phyloP scores from a whole-genome alignment of 2,113 vertebrate species.

The Lampris megalopsis region DNA sequence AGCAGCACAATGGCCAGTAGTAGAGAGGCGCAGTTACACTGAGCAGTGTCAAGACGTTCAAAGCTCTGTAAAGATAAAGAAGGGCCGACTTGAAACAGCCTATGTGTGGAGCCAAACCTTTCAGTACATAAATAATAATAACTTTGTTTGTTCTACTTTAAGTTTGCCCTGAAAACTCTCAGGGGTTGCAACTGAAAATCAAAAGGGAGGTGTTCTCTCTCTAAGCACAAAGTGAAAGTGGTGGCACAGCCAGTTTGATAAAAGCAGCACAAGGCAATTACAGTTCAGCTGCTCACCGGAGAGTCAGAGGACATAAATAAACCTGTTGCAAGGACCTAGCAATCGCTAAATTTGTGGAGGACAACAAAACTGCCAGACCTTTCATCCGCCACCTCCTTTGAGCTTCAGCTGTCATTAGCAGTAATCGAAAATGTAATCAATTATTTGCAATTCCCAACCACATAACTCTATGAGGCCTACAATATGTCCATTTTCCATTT shows the following conservation, averaged over 20 bases:
- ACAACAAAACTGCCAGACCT: slow-evolving; percentile 14
- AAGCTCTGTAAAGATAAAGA: neutral
- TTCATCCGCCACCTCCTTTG: slow-evolving; percentile 23
- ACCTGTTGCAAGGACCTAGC: slow-evolving; percentile 58
- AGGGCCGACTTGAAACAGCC: neutral
- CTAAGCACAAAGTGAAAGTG: slow-evolving; percentile 40
- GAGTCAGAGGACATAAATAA: slow-evolving; percentile 55
- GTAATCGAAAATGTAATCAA: too few species aligned
- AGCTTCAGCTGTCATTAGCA: too few species aligned
- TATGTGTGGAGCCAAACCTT: neutral
- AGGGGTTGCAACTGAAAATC: slow-evolving; percentile 36
- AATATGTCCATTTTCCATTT: too few species aligned
- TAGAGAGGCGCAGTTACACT: neutral
- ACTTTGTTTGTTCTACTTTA: slow-evolving; percentile 41
- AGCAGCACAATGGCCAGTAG: neutral
- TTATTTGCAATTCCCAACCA: too few species aligned
- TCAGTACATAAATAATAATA: slow-evolving; percentile 7
- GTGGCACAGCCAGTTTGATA: slow-evolving; percentile 62
- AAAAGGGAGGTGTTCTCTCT: slow-evolving; percentile 18
- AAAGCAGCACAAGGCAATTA: slow-evolving; percentile 72
- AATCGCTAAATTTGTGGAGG: slow-evolving; percentile 51
- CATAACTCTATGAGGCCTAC: too few species aligned
- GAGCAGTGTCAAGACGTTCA: neutral
- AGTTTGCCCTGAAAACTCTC: slow-evolving; percentile 45
- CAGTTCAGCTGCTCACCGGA: slow-evolving; percentile 60